Percentiles rank a stretch among this genome's conserved stretches.
Evolutionary conservation across 2,113 vertebrate genomes (phyloP).

Genomic region (Stictonetta naevosa): DNA sequence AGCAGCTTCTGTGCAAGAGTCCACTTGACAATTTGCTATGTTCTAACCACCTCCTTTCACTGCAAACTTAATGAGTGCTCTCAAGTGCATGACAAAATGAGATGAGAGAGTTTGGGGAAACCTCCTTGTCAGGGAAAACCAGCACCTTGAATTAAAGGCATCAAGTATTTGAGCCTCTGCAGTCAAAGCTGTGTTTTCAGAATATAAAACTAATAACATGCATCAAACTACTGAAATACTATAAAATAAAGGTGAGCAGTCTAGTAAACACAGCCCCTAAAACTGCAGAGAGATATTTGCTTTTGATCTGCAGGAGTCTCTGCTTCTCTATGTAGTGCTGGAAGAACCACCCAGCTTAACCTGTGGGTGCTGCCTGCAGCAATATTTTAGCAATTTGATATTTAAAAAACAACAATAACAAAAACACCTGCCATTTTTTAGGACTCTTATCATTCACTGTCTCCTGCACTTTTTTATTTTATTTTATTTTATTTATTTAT

Average conservation of each 20-base stretch:
- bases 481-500: too few relatives aligned
- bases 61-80: conserved; percentile 37
- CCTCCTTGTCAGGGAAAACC: conserved; percentile 19
- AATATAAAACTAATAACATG: background rate
- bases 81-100: background rate
- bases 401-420: background rate
- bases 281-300: conserved; percentile 1
- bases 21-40: conserved; percentile 41
- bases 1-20: background rate
- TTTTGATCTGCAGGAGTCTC: conserved; percentile 30
- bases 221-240: background rate
- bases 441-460: background rate
- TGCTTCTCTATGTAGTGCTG: background rate
- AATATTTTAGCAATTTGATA: background rate
- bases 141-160: conserved; percentile 39
- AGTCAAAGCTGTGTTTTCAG: conserved; percentile 22
- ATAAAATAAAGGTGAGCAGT: conserved; percentile 14
- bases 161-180: background rate
- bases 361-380: background rate
- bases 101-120: conserved; percentile 53
- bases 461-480: background rate
- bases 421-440: background rate
- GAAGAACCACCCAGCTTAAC: background rate
- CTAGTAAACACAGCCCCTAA: conserved; percentile 20
- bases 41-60: conserved; percentile 35